These are phyloP conservation scores for Dasypus novemcinctus DNA, from an alignment of 2,113 vertebrate genomes.

Conservation along the genomic window DNA sequence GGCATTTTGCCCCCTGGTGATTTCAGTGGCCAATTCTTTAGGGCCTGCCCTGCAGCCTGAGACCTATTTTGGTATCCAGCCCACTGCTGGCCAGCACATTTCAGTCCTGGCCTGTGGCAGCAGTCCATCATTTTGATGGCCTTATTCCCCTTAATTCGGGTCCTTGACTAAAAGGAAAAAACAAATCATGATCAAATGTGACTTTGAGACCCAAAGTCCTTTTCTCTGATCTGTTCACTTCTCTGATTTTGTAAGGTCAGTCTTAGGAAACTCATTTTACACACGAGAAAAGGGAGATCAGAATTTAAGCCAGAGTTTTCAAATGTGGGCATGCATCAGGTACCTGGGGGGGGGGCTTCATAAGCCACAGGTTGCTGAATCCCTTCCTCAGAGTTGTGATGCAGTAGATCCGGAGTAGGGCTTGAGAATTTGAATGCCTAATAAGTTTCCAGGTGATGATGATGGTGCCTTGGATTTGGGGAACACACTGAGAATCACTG, in stretches of 20 bases:
- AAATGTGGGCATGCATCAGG: background rate
- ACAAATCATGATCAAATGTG: background rate
- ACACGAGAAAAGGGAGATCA: background rate
- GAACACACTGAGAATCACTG: background rate
- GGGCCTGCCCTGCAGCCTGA: constrained; percentile 10
- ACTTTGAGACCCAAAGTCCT: background rate
- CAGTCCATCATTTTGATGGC: background rate
- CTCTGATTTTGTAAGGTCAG: background rate
- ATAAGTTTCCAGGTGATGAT: background rate
- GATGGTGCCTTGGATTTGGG: background rate
- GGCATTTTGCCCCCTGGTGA: constrained; percentile 55
- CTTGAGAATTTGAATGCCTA: background rate
- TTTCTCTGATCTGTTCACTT: background rate
- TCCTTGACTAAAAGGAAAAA: background rate
- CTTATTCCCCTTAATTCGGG: background rate
- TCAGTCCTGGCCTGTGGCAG: background rate
- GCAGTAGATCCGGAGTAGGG: background rate
- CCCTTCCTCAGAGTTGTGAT: background rate
- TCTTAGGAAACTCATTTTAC: background rate
- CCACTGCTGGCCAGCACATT: background rate
- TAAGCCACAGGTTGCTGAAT: background rate
- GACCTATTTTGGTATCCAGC: constrained; percentile 38
- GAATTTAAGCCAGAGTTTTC: background rate
- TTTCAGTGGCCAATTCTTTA: background rate
- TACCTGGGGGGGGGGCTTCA: background rate